Base-by-base conservation (phyloP, 2,113 vertebrate species). In the Syngnathus floridae region DNA sequence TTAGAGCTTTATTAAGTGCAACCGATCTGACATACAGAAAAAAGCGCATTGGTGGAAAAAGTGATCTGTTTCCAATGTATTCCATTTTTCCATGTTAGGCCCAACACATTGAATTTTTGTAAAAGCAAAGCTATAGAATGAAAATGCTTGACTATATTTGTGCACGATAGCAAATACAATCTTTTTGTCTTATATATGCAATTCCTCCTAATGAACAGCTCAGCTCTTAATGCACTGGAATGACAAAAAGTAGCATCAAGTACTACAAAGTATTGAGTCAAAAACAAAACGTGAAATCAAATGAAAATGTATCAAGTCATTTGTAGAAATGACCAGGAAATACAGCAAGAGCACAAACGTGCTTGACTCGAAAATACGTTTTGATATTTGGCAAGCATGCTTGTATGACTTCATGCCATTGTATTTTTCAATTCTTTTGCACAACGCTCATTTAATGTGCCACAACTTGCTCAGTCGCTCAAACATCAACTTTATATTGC, bases 1-100 rank as follows among this genome's bases (percentile, higher is more conserved):
- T 72, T 8, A 62, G 70, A 75, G 77, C 58, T 87, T 87, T 83
- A 89, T 84, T 86, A 81, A 84, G 83, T 88, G 85, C 75, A 85
- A 80, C 58, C 80, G 22, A 79, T 64, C 6, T 72, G 61, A 72
- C 62, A 62, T 0, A 14, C 46, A 49, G 72, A 62, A 71, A 62
- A 64, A 13, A 70, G 2, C 12, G 43, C 36, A 40, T 55, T 6
- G 60, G 43, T 35, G 59, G 19, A 54, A 71, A 31, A 64, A 69
- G 57, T 46, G 13, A 80, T 21, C 12, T 60, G 19, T n/a, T 59
- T 40, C 11, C 4, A 61, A 2, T 38, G 70, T 61, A 7, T 48
- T 72, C 59, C 21, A 58, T 46, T 68, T 5, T 56, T 55, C 4
- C 5, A 41, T 3, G 46, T 66, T 8, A 12, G 14, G 5, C 45